A percentile compares a stretch with the other conserved stretches of the same genome.
These are phyloP conservation scores for Rhynchomys soricoides DNA, from an alignment of 2,113 vertebrate genomes.

Conservation along the genomic window DNA sequence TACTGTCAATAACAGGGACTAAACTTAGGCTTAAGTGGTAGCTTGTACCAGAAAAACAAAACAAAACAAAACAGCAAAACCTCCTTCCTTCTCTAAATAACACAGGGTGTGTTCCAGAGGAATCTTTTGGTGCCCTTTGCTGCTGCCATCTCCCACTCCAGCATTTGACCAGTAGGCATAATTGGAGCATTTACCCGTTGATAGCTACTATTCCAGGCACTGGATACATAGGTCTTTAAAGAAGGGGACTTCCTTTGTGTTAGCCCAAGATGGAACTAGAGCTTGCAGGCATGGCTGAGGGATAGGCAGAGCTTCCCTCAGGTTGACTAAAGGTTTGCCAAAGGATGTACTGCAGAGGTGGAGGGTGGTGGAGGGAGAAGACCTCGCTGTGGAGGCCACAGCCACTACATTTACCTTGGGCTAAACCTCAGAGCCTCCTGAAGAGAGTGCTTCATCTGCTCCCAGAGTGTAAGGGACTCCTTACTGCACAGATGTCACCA, in stretches of 20 bases:
- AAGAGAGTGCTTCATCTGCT: fast-evolving
- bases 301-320: neutral
- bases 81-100: neutral
- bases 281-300: fast-evolving
- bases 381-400: neutral
- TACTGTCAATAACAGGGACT: fast-evolving
- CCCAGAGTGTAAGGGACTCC: fast-evolving
- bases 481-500: no score
- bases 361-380: no score
- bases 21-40: neutral
- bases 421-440: neutral
- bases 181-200: fast-evolving
- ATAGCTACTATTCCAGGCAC: fast-evolving
- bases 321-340: no score
- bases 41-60: neutral
- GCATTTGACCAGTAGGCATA: fast-evolving
- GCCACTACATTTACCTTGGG: neutral
- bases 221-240: fast-evolving
- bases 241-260: neutral
- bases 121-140: neutral
- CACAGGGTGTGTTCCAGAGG: no score
- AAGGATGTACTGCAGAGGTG: fast-evolving
- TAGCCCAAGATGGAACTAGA: neutral
- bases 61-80: neutral
- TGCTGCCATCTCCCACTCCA: neutral